Conservation (phyloP, 23 tunicate genomes). For the Ciona savignyi region DNA sequence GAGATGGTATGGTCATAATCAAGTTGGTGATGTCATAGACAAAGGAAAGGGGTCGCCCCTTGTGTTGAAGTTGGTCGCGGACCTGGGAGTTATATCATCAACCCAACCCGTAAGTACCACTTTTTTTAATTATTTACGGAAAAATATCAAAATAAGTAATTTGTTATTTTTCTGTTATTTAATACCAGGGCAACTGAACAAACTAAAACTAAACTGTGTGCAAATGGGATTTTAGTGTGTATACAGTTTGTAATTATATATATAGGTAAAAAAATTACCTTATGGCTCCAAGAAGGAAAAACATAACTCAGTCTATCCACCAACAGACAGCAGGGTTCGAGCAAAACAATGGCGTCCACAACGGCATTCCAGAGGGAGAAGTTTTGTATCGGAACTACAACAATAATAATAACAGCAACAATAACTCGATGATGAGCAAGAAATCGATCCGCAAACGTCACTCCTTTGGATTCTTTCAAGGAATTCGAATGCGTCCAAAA, state of each 20-base stretch:
- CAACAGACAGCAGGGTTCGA: background rate
- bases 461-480: conserved; percentile 68
- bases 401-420: background rate
- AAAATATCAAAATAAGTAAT: too few species aligned
- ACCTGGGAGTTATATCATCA: too few species aligned
- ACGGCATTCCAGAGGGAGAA: background rate
- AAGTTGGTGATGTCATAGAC: conserved; percentile 37
- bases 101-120: too few species aligned
- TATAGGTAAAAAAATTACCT: too few species aligned
- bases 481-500: conserved; percentile 21
- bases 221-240: too few species aligned
- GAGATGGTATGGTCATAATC: conserved; percentile 28
- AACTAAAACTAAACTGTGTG: too few species aligned
- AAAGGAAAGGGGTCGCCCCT: background rate
- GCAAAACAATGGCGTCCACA: background rate
- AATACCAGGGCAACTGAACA: too few species aligned
- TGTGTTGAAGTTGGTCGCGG: background rate
- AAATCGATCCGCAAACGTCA: conserved; percentile 49
- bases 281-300: too few species aligned
- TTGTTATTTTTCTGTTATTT: too few species aligned
- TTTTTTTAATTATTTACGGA: too few species aligned
- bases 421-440: background rate
- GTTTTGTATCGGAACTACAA: background rate
- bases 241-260: too few species aligned
- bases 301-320: too few species aligned